These are phyloP conservation scores for Chironex yamaguchii DNA, from an alignment of 30 jellyfish, hydroid and myxozoan species.

Conservation along the genomic window DNA sequence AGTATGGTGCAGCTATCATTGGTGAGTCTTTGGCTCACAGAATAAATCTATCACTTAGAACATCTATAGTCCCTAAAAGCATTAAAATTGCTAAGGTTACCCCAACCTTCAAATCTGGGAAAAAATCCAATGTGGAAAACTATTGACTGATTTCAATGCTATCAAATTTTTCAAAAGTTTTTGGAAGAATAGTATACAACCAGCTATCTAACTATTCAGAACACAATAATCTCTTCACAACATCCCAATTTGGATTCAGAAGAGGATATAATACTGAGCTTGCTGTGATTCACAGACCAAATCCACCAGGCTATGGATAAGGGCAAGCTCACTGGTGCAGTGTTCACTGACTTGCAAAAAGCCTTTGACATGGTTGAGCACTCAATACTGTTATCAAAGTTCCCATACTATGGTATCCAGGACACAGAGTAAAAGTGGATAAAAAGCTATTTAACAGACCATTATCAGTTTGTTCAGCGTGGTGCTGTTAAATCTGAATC, in stretches of 20 bases:
- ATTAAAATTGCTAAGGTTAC: not conserved
- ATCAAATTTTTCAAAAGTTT: not conserved
- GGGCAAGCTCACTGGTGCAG: not conserved
- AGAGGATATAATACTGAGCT: not conserved
- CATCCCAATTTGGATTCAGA: not conserved
- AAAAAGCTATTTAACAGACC: not conserved
- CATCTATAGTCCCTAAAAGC: not conserved
- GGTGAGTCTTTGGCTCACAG: constrained; percentile 37
- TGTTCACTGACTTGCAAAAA: not conserved
- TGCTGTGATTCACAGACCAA: not conserved
- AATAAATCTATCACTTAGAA: not conserved
- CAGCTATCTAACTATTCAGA: not conserved
- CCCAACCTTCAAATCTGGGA: not conserved
- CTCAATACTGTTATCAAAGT: not conserved
- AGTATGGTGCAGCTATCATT: constrained; percentile 43
- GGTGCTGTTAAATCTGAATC: too few species aligned
- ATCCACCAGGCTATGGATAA: too few species aligned
- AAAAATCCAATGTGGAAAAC: not conserved
- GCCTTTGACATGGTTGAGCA: not conserved
- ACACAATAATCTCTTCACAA: not conserved
- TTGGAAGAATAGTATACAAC: not conserved
- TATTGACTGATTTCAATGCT: not conserved
- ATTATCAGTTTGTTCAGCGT: too few species aligned
- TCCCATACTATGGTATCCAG: not conserved
- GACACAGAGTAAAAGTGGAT: not conserved